phyloP scores from a whole-genome alignment of 2,113 vertebrate species.

The Lota lota region DNA sequence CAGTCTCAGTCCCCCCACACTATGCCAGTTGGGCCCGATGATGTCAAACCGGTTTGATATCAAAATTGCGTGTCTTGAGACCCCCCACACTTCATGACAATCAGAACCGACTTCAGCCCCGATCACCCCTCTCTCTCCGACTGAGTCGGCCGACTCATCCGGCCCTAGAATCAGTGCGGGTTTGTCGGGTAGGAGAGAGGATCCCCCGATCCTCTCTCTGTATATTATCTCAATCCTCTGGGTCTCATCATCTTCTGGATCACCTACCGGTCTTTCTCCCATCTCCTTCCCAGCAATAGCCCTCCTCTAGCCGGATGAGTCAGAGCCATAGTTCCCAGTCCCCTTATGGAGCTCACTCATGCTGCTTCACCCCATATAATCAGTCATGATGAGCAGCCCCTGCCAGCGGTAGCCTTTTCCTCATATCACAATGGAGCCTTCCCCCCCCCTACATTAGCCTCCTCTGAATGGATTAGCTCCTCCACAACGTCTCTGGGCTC shows the following conservation, averaged over 20 bases:
- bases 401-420: conserved; percentile 67
- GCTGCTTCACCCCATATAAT: conserved; percentile 69
- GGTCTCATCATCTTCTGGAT: conserved; percentile 2
- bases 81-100: too few species aligned
- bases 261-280: conserved; percentile 21
- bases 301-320: conserved; percentile 29
- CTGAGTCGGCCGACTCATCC: too few species aligned
- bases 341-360: conserved; percentile 52
- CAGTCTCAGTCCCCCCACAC: too few species aligned
- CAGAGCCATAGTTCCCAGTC: conserved; percentile 46
- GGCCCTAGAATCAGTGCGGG: too few species aligned
- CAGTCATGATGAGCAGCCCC: conserved; percentile 69
- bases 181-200: too few species aligned
- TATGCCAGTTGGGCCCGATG: too few species aligned
- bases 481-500: conserved; percentile 35
- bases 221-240: too few species aligned
- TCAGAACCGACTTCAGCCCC: too few species aligned
- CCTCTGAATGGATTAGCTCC: conserved; percentile 67
- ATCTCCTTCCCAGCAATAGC: conserved; percentile 34
- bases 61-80: too few species aligned
- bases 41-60: too few species aligned
- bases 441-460: conserved; percentile 67
- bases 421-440: conserved; percentile 71
- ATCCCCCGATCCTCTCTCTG: too few species aligned
- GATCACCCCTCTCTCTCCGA: too few species aligned